Conservation (phyloP, 2,797 vertebrate genomes). For the Balearica regulorum region DNA sequence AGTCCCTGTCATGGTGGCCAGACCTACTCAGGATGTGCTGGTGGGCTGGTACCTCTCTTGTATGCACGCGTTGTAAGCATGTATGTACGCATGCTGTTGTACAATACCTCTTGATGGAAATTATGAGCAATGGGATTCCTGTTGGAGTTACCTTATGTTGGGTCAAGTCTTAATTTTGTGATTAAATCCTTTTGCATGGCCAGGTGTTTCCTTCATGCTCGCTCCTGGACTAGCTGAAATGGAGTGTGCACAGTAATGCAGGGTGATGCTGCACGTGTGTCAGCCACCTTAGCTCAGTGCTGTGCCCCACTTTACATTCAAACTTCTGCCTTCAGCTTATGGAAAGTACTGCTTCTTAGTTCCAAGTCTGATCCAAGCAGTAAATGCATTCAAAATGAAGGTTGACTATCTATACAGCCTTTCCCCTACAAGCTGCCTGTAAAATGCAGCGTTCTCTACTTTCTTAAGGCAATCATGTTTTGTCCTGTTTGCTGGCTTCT, state of each 20-base stretch:
- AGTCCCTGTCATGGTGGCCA: background rate
- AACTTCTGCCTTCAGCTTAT: background rate
- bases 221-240: background rate
- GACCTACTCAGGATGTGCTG: background rate
- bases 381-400: background rate
- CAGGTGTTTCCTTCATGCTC: background rate
- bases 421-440: background rate
- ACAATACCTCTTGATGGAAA: background rate
- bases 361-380: background rate
- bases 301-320: background rate
- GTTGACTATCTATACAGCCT: background rate
- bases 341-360: background rate
- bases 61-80: accelerated
- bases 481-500: background rate
- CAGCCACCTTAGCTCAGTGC: background rate
- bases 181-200: background rate
- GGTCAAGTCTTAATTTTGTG: background rate
- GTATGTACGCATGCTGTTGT: accelerated
- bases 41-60: background rate
- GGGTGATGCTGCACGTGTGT: background rate
- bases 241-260: background rate
- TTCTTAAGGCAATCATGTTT: background rate
- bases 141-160: background rate
- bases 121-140: background rate
- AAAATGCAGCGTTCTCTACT: background rate